These are phyloP conservation scores for Drosophila ironensis DNA, from an alignment of 1,140 invertebrate genomes.

Conservation along the genomic window DNA sequence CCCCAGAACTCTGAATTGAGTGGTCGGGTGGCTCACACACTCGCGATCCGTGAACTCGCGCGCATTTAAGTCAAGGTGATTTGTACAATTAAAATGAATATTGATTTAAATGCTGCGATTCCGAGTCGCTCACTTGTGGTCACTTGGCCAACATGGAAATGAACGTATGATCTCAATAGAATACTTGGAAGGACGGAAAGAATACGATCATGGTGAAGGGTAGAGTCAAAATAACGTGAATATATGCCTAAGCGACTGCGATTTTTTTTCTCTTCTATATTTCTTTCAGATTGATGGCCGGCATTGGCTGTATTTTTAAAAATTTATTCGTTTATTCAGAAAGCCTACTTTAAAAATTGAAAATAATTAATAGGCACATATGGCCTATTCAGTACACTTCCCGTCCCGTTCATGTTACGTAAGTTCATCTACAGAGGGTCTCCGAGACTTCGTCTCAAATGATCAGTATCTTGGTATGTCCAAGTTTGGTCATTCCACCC, in stretches of 20 bases:
- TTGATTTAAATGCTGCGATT: constrained; percentile 71
- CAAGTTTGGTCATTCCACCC: constrained; percentile 32
- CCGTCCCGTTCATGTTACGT: neutral
- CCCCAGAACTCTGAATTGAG: constrained; percentile 65
- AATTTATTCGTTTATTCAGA: too few relatives aligned
- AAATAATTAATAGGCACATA: neutral
- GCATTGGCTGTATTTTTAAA: too few relatives aligned
- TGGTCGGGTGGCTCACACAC: constrained; percentile 39
- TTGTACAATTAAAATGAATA: constrained; percentile 79
- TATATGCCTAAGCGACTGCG: too few relatives aligned
- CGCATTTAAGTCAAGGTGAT: constrained; percentile 78
- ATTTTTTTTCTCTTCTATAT: too few relatives aligned
- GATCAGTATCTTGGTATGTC: constrained; percentile 8
- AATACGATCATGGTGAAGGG: constrained; percentile 34
- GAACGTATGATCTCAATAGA: too few relatives aligned
- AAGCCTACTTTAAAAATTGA: too few relatives aligned
- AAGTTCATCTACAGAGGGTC: neutral
- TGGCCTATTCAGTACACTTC: neutral
- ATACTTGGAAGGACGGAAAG: too few relatives aligned
- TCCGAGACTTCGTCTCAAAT: neutral
- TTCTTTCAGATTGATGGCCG: too few relatives aligned
- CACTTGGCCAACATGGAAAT: constrained; percentile 8
- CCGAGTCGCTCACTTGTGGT: constrained; percentile 21
- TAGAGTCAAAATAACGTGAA: neutral
- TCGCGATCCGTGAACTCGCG: constrained; percentile 10